Conservation (phyloP, 2,888 invertebrate species). For the Lasioglossum oenotherae region DNA sequence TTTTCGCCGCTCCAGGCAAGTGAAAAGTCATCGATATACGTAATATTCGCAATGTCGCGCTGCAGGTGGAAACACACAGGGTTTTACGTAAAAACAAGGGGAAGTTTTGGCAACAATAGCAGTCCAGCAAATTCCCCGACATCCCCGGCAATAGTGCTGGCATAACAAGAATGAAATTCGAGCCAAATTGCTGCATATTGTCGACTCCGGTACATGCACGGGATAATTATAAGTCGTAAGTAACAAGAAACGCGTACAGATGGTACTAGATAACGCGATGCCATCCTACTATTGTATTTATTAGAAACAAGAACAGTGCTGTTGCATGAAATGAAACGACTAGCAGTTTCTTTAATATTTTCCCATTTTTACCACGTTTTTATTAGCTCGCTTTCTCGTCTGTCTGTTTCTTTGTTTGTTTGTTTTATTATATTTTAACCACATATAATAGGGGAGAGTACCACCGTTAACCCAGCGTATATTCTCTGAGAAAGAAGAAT, state of each 20-base stretch:
- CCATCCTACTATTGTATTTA: not conserved
- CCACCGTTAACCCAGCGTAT: not conserved
- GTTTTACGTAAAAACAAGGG: not conserved
- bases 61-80: not conserved
- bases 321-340: not conserved
- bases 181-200: conserved; percentile 38
- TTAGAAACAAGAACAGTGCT: not conserved
- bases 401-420: too few species aligned
- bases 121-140: conserved; percentile 27
- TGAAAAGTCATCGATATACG: not conserved
- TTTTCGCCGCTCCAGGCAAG: not conserved
- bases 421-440: not conserved
- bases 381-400: too few species aligned
- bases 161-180: conserved; percentile 43
- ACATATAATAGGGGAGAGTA: not conserved
- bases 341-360: not conserved
- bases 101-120: conserved; percentile 34
- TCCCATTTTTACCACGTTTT: not conserved
- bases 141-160: conserved; percentile 12
- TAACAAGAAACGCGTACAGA: conserved; percentile 17
- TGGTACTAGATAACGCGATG: not conserved
- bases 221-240: conserved; percentile 34
- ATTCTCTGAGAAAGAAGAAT: not conserved
- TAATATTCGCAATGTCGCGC: not conserved
- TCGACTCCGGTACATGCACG: conserved; percentile 30